Base-by-base conservation (phyloP, 2,797 vertebrate species). In the Cynopterus sphinx region DNA sequence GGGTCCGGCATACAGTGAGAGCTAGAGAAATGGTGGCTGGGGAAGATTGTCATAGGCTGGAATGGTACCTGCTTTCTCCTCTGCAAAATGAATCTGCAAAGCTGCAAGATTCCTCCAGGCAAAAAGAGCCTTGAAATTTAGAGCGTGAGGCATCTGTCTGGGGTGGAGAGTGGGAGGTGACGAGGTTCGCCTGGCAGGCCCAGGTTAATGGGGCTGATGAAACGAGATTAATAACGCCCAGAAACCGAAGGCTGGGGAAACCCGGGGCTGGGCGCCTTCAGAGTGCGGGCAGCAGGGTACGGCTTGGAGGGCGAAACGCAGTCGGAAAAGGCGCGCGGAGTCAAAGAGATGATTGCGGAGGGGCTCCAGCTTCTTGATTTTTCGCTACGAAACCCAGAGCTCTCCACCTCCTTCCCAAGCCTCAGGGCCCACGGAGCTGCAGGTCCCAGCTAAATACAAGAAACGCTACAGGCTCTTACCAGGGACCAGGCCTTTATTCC, bases 291-390 rank as follows among this genome's bases (percentile, higher is more conserved):
- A 1, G 21, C 12, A 33, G 8, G 75, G 43, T 65, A 5, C 1
- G 0, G 68, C 5, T 55, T 21, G 9, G n/a, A n/a, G 33, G 1
- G 21, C 1, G 26, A 82, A 89, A 73, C 13, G 11, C n/a, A 13
- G 33, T 41, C 1, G 0, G 59, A 31, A 83, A 70, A 68, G 43
- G 33, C 3, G 1, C 0, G 1, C 2, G 2, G 0, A 6, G 28
- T 6, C 4, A 1, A 12, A 53, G n/a, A 78, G 53, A 36, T 8
- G 41, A 55, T 15, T 49, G 77, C 11, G 2, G 33, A 17, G 6
- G 6, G 10, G 7, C 55, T 73, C 39, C 1, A 0, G 31, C 61
- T 68, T 51, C 67, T 28, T 55, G 22, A 28, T 51, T 84, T 22
- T 63, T 39, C 1, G 4, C 22, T 75, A 68, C 3, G 9, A 82